Evolutionary conservation across 2,113 vertebrate species (phyloP), one percentile per base, ranked within the genome.

Genomic region (Daubentonia madagascariensis): DNA sequence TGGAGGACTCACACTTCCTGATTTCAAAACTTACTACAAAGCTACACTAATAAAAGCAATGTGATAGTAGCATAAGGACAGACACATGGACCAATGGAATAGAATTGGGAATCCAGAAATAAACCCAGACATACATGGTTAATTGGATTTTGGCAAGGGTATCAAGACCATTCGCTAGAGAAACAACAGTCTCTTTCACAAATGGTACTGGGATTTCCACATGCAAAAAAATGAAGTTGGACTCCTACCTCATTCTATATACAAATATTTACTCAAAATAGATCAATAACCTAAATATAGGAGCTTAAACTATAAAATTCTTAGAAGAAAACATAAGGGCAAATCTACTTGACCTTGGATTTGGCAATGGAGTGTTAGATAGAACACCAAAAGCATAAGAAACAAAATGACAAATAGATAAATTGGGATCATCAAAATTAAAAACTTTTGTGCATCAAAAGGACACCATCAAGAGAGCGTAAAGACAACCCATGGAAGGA

Each of bases 1-100:
- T 88, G 70, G 52, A 91, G 23, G 68, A 85, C 5, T 78, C 54
- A 84, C 2, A 43, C 5, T 65, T 80, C 43, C 20, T 96, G n/a
- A 72, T 67, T 92, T 54, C 52, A 83, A 89, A 72, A 73, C 14
- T 85, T 94, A 75, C 37, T n/a, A 79, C 20, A 96, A 89, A 97
- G 40, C 23, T n/a, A 45, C 17, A 73, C 20, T 65, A 63, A 30
- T 40, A 20, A 76, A 81, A 70, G 78, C 37, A 35, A 2, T 80
- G 10, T 59, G 50, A 30, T 18, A 85, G 4, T 79, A 59, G 30
- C 16, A 43, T 89, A 72, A 52, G 28, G 22, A 23, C 14, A 73
- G 37, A 80, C 12, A 70, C 17, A 48, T 4, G 72, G 3, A 45
- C 18, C 23, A 70, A 32, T n/a, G 48, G 7, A 91, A 78, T 10